These are phyloP conservation scores for Colinus virginianus DNA, from an alignment of 2,113 vertebrate genomes.

Conservation along the genomic window DNA sequence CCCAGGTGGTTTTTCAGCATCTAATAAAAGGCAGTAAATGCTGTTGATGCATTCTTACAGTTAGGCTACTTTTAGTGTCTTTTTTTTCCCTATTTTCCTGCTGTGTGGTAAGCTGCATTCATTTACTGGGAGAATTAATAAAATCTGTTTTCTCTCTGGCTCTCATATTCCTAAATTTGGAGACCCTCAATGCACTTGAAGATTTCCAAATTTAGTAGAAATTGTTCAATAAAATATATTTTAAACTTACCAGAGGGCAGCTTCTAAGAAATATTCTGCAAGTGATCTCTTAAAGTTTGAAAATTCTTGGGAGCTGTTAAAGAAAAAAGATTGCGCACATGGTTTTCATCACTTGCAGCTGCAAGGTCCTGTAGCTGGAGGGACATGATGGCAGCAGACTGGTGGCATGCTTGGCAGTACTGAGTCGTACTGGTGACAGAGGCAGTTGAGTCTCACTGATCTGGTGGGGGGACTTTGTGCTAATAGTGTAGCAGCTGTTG, in stretches of 20 bases:
- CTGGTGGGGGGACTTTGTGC: not conserved
- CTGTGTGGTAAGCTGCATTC: not conserved
- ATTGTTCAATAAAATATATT: not conserved
- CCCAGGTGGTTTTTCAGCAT: not conserved
- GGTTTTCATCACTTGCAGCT: not conserved
- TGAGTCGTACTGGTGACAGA: not conserved
- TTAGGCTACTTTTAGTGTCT: not conserved
- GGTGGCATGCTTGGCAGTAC: not conserved
- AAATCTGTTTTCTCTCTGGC: not conserved
- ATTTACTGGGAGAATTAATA: not conserved
- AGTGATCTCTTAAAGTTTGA: not conserved
- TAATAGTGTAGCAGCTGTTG: not conserved
- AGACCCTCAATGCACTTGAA: not conserved
- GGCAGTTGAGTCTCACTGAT: not conserved
- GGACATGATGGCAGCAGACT: not conserved
- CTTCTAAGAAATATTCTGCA: not conserved
- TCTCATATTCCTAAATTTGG: not conserved
- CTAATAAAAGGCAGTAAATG: not conserved
- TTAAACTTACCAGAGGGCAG: not conserved
- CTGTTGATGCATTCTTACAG: not conserved
- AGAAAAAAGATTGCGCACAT: accelerated
- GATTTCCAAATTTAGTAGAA: not conserved
- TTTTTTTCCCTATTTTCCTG: not conserved
- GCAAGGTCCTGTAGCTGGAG: not conserved
- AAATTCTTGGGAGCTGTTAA: not conserved